Conservation (phyloP, 2,113 vertebrate species). For the Rhabdomys dilectus region DNA sequence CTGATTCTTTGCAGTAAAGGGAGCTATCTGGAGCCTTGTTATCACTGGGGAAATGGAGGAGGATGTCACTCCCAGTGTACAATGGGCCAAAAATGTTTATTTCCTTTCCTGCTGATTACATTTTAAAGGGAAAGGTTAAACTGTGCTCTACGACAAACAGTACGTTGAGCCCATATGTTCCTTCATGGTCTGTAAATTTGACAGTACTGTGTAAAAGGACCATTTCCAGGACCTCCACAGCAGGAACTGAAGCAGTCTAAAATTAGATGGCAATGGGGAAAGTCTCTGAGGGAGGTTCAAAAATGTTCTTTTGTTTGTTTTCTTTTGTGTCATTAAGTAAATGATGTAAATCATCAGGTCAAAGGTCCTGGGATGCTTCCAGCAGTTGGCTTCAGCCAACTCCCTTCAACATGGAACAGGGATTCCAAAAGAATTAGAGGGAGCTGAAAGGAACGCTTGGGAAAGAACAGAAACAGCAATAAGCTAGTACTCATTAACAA, state of each 20-base stretch:
- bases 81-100: conserved; percentile 24
- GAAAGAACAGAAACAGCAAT: too few relatives aligned
- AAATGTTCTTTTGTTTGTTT: conserved; percentile 63
- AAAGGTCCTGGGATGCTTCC: conserved; percentile 67
- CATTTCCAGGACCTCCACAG: background rate
- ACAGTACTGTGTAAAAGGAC: conserved; percentile 40
- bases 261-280: conserved; percentile 71
- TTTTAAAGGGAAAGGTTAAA: conserved; percentile 75
- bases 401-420: conserved; percentile 43
- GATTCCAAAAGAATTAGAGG: conserved; percentile 14
- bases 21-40: conserved; percentile 24
- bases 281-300: conserved; percentile 73
- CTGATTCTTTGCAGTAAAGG: background rate
- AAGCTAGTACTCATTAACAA: background rate
- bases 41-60: conserved; percentile 49
- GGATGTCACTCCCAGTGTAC: conserved; percentile 49
- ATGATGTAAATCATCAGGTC: conserved; percentile 71
- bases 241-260: conserved; percentile 74
- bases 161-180: conserved; percentile 35
- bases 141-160: conserved; percentile 4
- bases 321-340: conserved; percentile 73
- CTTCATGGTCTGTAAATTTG: background rate
- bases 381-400: conserved; percentile 74
- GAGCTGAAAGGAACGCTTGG: background rate
- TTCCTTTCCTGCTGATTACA: conserved; percentile 64